Base-by-base conservation (phyloP, 2,888 invertebrate species). In the Noctua janthina region DNA sequence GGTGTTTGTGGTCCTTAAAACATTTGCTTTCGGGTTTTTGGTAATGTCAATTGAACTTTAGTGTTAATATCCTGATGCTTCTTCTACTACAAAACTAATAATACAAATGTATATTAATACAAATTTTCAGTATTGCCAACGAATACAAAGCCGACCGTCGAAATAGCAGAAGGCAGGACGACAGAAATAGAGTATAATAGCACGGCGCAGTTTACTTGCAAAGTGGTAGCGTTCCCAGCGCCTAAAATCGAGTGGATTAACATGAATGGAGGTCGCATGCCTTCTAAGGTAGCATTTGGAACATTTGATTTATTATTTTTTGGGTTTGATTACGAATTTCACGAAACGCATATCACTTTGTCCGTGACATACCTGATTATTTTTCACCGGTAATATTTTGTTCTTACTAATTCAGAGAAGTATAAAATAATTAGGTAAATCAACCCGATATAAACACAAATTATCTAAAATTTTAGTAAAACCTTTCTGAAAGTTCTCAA, bases 151-250 rank as follows among this genome's bases (percentile, higher is more conserved):
- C 91, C 90, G 17, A 73, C 46, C 0, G 68, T 83, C n/a, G 54
- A 54, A 29, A 91, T 90, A 76, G n/a, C 56, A 2, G 87, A 91
- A 82, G 91, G 90, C 20, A 74, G n/a, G 17, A 11, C 43, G 10
- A 73, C 76, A 51, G n/a, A 74, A 29, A 46, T 86, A 51, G 82
- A 84, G 11, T 90, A 91, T 39, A 74, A 88, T 8, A 78, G 84
- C 66, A 77, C 78, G 1, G n/a, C 81, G 20, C 82, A 83, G 23
- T 70, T 90, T n/a, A 90, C 91, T 49, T 90, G 89, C 39, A 90
- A 87, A 68, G 91, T 90, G 20, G 39, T 46, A 1, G 89, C 88
- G 15, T 88, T 80, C 71, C 89, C 89, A 17, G n/a, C 78, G 62
- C 89, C 89, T 23, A 78, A 49, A n/a, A 86, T 91, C 35, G 0